Conservation (phyloP, 1,140 invertebrate species). For the Aphis gossypii region DNA sequence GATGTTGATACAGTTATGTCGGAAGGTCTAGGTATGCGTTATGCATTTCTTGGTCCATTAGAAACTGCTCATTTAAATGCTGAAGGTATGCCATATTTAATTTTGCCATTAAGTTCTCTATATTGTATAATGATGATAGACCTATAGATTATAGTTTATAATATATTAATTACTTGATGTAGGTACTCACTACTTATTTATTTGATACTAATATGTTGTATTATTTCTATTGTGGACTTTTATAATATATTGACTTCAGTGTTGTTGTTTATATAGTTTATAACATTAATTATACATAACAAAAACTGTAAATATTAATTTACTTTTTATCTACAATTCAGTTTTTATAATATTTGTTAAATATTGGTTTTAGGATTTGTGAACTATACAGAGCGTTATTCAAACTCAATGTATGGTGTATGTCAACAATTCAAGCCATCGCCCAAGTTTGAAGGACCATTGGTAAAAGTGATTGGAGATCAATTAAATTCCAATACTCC, state of each 20-base stretch:
- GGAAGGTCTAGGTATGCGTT: constrained; percentile 92
- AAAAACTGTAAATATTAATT: neutral
- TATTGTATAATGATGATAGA: neutral
- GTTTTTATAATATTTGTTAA: neutral
- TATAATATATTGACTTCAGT: too few relatives aligned
- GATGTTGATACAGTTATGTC: constrained; percentile 94
- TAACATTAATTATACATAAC: too few relatives aligned
- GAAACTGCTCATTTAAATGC: constrained; percentile 96
- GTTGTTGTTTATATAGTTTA: too few relatives aligned
- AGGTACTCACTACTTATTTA: neutral
- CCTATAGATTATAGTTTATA: neutral
- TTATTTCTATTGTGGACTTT: neutral
- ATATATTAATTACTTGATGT: neutral
- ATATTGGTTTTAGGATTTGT: constrained; percentile 68
- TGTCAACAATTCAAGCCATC: constrained; percentile 78
- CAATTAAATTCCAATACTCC: constrained; percentile 79
- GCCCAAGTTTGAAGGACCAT: constrained; percentile 74
- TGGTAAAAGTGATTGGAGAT: constrained; percentile 64
- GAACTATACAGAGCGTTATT: constrained; percentile 79
- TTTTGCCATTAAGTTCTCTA: neutral
- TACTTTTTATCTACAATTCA: neutral
- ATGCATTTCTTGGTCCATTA: constrained; percentile 92
- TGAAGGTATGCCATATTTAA: constrained; percentile 72
- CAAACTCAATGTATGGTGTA: constrained; percentile 79
- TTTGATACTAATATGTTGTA: neutral